Conservation (phyloP, 2,888 invertebrate species). For the Amphimallon solstitiale region DNA sequence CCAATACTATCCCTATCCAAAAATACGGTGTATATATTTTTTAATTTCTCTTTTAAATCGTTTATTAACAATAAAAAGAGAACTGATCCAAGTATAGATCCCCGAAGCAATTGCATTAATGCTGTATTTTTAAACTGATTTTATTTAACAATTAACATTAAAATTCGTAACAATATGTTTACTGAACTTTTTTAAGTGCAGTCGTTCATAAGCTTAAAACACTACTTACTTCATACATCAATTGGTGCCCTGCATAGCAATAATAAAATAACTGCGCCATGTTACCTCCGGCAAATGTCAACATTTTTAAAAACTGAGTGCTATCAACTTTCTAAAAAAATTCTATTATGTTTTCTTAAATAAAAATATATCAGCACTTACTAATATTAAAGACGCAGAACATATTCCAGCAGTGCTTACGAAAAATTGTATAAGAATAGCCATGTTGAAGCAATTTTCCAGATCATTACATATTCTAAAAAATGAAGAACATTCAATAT, state of each 20-base stretch:
- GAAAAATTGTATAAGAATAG: slow-evolving; percentile 41
- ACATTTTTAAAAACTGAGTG: slow-evolving; percentile 22
- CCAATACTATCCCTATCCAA: no score
- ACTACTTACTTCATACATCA: slow-evolving; percentile 19
- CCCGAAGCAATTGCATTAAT: no score
- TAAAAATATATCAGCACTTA: slow-evolving; percentile 3
- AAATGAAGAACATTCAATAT: neutral
- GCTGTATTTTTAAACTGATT: no score
- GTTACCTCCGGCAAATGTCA: slow-evolving; percentile 19
- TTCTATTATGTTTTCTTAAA: neutral
- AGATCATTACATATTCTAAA: slow-evolving; percentile 43
- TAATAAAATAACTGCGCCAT: slow-evolving; percentile 35
- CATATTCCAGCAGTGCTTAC: slow-evolving; percentile 42
- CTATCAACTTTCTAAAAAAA: slow-evolving; percentile 18
- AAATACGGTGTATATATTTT: no score
- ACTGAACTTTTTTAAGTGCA: no score
- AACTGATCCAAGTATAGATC: neutral
- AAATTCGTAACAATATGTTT: no score
- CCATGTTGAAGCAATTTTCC: slow-evolving; percentile 40
- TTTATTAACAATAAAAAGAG: neutral
- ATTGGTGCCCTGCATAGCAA: slow-evolving; percentile 32
- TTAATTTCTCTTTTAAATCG: no score
- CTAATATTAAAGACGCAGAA: slow-evolving; percentile 40
- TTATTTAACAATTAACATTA: no score
- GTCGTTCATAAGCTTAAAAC: no score